Conservation (phyloP, 2,888 invertebrate species). For the Caenorhabditis zanzibari region DNA sequence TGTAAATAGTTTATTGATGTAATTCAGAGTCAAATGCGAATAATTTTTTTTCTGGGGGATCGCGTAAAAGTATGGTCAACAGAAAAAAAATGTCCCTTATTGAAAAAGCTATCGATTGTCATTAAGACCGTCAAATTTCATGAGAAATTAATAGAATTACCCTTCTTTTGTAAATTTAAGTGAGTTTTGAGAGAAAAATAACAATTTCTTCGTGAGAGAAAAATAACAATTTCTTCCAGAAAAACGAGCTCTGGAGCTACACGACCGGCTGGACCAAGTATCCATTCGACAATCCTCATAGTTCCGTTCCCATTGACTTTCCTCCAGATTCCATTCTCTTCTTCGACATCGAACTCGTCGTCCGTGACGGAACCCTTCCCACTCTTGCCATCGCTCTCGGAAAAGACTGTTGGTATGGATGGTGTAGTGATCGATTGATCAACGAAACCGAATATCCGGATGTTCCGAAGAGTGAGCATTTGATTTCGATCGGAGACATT, state of each 20-base stretch:
- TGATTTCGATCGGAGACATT: slow-evolving; percentile 89
- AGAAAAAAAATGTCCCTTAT: no score
- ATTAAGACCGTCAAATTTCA: no score
- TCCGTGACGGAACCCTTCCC: slow-evolving; percentile 91
- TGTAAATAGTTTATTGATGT: no score
- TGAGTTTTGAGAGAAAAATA: no score
- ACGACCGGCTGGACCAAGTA: slow-evolving; percentile 78
- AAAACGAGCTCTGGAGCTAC: slow-evolving; percentile 65
- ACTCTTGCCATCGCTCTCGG: slow-evolving; percentile 95
- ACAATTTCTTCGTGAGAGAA: no score
- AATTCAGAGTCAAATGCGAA: no score
- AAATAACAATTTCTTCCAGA: no score
- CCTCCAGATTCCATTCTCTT: slow-evolving; percentile 92
- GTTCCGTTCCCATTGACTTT: slow-evolving; percentile 44
- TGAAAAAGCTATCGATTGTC: no score
- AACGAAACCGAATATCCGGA: slow-evolving; percentile 83
- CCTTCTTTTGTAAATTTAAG: no score
- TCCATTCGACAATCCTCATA: slow-evolving; percentile 56
- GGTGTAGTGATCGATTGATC: slow-evolving; percentile 91
- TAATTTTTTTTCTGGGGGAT: no score
- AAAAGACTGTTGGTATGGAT: slow-evolving; percentile 93
- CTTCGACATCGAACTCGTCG: slow-evolving; percentile 95
- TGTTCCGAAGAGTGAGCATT: slow-evolving; percentile 85
- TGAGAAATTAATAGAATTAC: no score
- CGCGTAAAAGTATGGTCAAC: no score